Evolutionary conservation across 1,140 invertebrate genomes (phyloP).

Genomic region (Cotesia glomerata): DNA sequence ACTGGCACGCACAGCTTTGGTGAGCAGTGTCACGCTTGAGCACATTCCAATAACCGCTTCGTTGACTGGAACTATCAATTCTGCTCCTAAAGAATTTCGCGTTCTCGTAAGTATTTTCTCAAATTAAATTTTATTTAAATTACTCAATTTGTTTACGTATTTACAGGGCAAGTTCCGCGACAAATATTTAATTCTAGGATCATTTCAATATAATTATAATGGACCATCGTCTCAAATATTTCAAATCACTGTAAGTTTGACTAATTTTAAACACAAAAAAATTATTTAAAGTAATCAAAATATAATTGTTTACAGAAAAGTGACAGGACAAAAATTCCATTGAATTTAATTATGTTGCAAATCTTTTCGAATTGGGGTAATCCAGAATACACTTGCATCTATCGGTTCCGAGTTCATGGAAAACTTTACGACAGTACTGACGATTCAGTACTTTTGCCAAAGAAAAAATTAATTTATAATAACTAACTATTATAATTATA

Average conservation of each 20-base stretch:
- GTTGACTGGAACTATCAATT: constrained; percentile 82
- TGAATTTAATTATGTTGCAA: constrained; percentile 64
- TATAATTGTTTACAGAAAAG: constrained; percentile 35
- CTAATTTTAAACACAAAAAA: background rate
- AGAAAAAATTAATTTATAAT: background rate
- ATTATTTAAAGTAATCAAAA: constrained; percentile 14
- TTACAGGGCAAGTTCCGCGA: constrained; percentile 34
- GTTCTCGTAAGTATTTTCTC: constrained; percentile 70
- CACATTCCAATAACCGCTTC: constrained; percentile 80
- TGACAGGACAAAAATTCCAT: constrained; percentile 33
- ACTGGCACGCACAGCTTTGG: constrained; percentile 38
- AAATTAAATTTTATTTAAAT: constrained; percentile 11
- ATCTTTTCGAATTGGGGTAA: constrained; percentile 92
- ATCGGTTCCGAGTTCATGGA: constrained; percentile 94
- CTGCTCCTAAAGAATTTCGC: constrained; percentile 88
- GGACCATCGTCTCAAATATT: constrained; percentile 45
- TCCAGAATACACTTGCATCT: constrained; percentile 90
- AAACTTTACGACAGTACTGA: constrained; percentile 42
- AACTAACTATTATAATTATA: background rate
- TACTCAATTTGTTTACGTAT: constrained; percentile 20
- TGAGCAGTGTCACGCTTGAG: constrained; percentile 84
- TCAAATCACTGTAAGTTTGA: constrained; percentile 38
- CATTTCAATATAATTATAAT: constrained; percentile 43
- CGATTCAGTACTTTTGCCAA: background rate
- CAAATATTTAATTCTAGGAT: constrained; percentile 33